phyloP scores from a whole-genome alignment of 2,888 invertebrate genomes.

The Cataglyphis rosenhaueri region DNA sequence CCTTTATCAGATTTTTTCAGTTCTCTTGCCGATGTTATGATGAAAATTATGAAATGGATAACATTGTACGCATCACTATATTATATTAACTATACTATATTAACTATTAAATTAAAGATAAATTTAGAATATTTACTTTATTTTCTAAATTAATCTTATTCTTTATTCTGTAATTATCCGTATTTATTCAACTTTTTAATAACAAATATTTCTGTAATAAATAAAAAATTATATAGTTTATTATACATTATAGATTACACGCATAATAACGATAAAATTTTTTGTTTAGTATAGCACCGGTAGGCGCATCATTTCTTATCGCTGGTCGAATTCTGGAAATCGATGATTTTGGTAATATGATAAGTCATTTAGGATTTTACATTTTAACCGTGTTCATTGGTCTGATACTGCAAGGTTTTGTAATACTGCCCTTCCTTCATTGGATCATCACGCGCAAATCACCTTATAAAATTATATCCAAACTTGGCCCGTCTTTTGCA shows the following conservation, averaged over 20 bases:
- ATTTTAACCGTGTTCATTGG: slow-evolving; percentile 96
- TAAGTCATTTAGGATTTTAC: slow-evolving; percentile 95
- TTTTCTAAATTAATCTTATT: not conserved
- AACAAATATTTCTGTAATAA: not conserved
- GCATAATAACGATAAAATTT: not conserved
- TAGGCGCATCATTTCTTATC: slow-evolving; percentile 95
- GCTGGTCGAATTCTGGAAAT: slow-evolving; percentile 96
- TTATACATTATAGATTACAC: not conserved
- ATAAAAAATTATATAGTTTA: not conserved
- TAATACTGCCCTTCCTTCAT: slow-evolving; percentile 95
- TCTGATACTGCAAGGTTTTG: slow-evolving; percentile 95
- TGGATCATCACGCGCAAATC: slow-evolving; percentile 92
- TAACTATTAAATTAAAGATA: not conserved
- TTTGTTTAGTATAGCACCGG: slow-evolving; percentile 91
- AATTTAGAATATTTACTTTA: not conserved
- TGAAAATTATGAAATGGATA: slow-evolving; percentile 97
- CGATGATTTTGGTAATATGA: slow-evolving; percentile 92
- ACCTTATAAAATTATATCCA: slow-evolving; percentile 92
- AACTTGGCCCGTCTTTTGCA: slow-evolving; percentile 96
- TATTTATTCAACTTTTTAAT: not conserved
- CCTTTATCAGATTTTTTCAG: slow-evolving; percentile 94
- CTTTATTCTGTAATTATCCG: too few relatives aligned
- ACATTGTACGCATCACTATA: slow-evolving; percentile 90
- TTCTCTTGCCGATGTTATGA: slow-evolving; percentile 94
- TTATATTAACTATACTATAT: not conserved